These are phyloP conservation scores for Cynaeus angustus DNA, from an alignment of 2,888 invertebrate genomes.

Conservation along the genomic window DNA sequence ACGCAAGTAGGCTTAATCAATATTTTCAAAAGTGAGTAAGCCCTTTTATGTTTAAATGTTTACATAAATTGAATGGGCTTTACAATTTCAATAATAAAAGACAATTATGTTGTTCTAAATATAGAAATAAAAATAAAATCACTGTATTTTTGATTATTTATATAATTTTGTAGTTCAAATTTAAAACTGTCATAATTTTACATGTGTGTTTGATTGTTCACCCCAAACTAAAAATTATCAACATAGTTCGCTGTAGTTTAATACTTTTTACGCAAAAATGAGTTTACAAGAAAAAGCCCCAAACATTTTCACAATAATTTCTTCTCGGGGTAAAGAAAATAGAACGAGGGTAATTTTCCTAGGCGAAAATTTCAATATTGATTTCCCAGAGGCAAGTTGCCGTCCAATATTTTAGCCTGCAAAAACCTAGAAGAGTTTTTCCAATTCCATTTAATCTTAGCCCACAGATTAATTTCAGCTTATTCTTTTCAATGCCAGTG, in stretches of 20 bases:
- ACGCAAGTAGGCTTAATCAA: conserved; percentile 8
- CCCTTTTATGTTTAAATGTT: conserved; percentile 6
- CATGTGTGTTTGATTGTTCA: too few relatives aligned
- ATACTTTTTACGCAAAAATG: too few relatives aligned
- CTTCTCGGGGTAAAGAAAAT: neutral
- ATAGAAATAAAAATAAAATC: too few relatives aligned
- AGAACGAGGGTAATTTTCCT: conserved; percentile 18
- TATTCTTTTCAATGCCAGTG: conserved; percentile 26
- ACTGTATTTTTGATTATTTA: too few relatives aligned
- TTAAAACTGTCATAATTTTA: too few relatives aligned
- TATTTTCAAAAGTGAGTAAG: conserved; percentile 8
- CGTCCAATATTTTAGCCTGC: conserved; percentile 15
- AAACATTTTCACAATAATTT: neutral
- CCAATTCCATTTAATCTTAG: conserved; percentile 35
- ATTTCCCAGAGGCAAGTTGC: conserved; percentile 31
- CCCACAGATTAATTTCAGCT: conserved; percentile 36
- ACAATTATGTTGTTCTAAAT: too few relatives aligned
- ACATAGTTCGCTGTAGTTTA: too few relatives aligned
- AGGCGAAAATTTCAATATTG: conserved; percentile 37
- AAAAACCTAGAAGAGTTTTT: conserved; percentile 31
- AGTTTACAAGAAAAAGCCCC: too few relatives aligned
- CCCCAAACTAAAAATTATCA: too few relatives aligned
- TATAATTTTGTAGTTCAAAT: too few relatives aligned
- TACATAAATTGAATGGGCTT: too few relatives aligned
- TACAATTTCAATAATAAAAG: too few relatives aligned